These are phyloP conservation scores for Drosophila eugracilis DNA, from an alignment of 1,140 invertebrate species.

Conservation along the genomic window DNA sequence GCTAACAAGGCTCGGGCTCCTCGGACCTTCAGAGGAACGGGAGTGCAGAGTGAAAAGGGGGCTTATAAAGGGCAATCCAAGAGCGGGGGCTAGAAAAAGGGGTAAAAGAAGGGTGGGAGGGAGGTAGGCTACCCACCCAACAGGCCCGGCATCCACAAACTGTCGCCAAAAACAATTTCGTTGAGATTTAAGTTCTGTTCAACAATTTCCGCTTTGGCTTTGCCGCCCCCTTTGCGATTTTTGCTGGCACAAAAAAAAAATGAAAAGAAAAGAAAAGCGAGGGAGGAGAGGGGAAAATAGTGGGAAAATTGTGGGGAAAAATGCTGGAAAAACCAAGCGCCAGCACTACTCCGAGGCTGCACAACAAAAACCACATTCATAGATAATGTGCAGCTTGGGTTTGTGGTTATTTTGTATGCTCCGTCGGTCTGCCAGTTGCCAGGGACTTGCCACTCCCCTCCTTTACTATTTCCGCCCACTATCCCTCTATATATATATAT, in stretches of 20 bases:
- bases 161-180: conserved; percentile 82
- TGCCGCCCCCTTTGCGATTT: conserved; percentile 21
- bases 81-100: not conserved
- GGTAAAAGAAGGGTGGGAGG: not conserved
- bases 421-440: conserved; percentile 70
- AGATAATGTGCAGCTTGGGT: conserved; percentile 80
- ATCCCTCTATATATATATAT: not conserved
- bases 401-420: conserved; percentile 81
- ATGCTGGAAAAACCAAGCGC: conserved; percentile 8
- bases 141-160: conserved; percentile 56
- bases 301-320: conserved; percentile 1
- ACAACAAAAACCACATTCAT: conserved; percentile 72
- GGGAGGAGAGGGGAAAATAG: conserved; percentile 6
- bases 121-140: conserved; percentile 5
- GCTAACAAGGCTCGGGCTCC: conserved; percentile 58
- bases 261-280: conserved; percentile 17
- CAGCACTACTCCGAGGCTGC: conserved; percentile 4
- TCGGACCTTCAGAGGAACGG: conserved; percentile 14
- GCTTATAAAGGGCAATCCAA: too few relatives aligned
- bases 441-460: conserved; percentile 37
- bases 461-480: not conserved
- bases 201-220: conserved; percentile 71
- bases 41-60: too few relatives aligned
- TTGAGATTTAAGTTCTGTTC: conserved; percentile 79
- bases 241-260: conserved; percentile 27